These are phyloP conservation scores for Trematocara stigmaticum DNA, from an alignment of 2,113 vertebrate species.

Conservation along the genomic window DNA sequence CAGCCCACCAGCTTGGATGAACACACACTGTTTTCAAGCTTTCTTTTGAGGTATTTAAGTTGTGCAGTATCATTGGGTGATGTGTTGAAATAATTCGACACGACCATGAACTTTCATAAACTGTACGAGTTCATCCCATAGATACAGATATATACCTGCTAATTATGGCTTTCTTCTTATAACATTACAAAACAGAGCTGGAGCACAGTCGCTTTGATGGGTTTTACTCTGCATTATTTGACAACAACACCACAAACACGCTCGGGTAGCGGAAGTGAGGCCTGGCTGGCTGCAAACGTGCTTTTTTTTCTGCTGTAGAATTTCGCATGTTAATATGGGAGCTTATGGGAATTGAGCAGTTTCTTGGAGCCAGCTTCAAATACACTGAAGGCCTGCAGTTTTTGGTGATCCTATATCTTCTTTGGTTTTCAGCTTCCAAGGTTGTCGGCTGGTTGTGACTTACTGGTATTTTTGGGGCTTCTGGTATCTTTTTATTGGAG, in stretches of 20 bases:
- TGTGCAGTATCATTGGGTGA: neutral
- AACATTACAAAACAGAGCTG: neutral
- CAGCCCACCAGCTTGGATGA: neutral
- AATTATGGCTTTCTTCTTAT: neutral
- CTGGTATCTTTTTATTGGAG: neutral
- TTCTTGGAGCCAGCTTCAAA: neutral
- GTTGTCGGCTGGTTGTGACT: neutral
- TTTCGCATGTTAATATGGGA: rapidly evolving
- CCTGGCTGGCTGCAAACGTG: neutral
- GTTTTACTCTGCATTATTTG: neutral
- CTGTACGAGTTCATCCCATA: neutral
- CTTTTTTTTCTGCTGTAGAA: neutral
- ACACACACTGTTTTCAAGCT: neutral
- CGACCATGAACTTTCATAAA: rapidly evolving
- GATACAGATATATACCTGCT: neutral
- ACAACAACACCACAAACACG: neutral
- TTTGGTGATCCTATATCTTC: neutral
- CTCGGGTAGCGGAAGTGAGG: neutral
- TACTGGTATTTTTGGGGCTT: neutral
- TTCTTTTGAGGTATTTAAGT: neutral
- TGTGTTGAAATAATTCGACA: neutral
- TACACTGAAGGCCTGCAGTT: neutral
- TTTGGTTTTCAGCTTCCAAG: neutral
- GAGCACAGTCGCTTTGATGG: neutral
- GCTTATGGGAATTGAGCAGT: neutral